Evolutionary conservation across 2,113 vertebrate species (phyloP), one percentile per base, ranked within the genome.

Genomic region (Pseudorasbora parva): DNA sequence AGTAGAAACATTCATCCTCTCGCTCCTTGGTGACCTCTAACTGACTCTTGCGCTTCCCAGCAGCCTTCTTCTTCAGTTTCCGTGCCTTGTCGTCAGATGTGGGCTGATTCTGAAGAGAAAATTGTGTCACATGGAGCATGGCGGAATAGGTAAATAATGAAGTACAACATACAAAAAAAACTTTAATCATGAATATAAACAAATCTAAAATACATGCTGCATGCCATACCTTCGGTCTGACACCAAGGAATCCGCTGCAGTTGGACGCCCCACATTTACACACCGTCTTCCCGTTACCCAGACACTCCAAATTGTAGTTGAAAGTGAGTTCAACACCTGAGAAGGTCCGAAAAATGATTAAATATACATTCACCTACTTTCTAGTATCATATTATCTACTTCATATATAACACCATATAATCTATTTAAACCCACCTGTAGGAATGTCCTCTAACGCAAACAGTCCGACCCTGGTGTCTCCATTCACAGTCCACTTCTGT

Each of bases 401-500:
- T 19, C 19, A 66, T 8, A 14, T n/a, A n/a, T n/a, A n/a, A n/a
- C n/a, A n/a, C n/a, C n/a, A n/a, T n/a, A n/a, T n/a, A n/a, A n/a
- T n/a, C n/a, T n/a, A n/a, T 9, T 17, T 8, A 33, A 11, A 7
- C 21, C 9, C 23, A 99, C 98, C 97, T 93, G 96, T 93, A 91
- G 97, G 96, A 92, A 99, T 95, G 91, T 99, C 98, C 87, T 95
- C 96, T n/a, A 99, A 91, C 23, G 98, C 96, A 92, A 99, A 99
- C 80, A 99, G 95, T 21, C 98, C 98, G 0, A 99, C 98, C 9
- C 98, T 93, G 0, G 98, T 99, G 84, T 99, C 98, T 0, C 98
- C 98, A 0, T 98, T 99, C 89, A 99, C 98, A 81, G 97, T 99
- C 98, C 98, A 99, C 78, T 99, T 99, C 93, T 99, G 98, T 5